Conservation (phyloP, 2,888 invertebrate species). For the Caenorhabditis sp. region DNA sequence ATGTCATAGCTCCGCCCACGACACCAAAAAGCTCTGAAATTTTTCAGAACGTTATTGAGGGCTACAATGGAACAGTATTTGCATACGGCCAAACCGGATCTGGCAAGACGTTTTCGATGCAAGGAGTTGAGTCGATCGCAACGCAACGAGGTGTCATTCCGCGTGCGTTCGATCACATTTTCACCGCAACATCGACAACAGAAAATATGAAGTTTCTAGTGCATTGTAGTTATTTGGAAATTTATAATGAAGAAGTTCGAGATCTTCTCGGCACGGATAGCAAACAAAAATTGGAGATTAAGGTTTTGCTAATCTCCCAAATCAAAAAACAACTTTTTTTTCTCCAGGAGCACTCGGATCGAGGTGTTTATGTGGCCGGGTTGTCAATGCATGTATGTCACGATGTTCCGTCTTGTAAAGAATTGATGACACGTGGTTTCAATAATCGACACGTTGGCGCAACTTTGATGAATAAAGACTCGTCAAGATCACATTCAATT, state of each 20-base stretch:
- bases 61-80: constrained; percentile 90
- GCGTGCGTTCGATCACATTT: constrained; percentile 84
- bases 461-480: constrained; percentile 84
- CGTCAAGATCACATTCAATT: constrained; percentile 85
- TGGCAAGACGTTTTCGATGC: constrained; percentile 90
- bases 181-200: constrained; percentile 81
- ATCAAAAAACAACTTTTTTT: no score
- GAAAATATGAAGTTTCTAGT: constrained; percentile 79
- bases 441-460: constrained; percentile 83
- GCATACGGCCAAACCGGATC: constrained; percentile 92
- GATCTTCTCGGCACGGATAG: constrained; percentile 78
- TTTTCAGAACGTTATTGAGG: constrained; percentile 82
- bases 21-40: neutral
- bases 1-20: no score
- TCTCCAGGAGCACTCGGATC: constrained; percentile 52
- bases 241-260: constrained; percentile 83
- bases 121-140: constrained; percentile 75
- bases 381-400: constrained; percentile 82
- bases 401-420: constrained; percentile 80
- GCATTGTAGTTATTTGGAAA: constrained; percentile 83
- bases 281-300: constrained; percentile 77
- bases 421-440: constrained; percentile 81
- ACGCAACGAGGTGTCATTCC: constrained; percentile 69
- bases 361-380: constrained; percentile 71
- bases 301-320: no score